These are phyloP conservation scores for Sphaeridia pumilis DNA, from an alignment of 2,888 invertebrate species.

Conservation along the genomic window DNA sequence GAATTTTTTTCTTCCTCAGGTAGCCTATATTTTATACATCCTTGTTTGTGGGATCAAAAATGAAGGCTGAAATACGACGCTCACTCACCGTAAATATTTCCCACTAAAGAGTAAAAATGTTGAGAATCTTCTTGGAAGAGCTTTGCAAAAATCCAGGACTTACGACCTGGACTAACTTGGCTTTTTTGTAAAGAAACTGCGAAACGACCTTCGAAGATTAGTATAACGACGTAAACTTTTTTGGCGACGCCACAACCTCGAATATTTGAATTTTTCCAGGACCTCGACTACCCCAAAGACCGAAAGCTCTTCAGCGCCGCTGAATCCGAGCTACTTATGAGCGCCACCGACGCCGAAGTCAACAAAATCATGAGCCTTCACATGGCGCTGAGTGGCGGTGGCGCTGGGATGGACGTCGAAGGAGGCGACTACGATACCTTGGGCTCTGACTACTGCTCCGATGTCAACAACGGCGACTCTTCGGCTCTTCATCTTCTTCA, in stretches of 20 bases:
- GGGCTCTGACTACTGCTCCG: slow-evolving; percentile 64
- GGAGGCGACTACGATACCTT: slow-evolving; percentile 51
- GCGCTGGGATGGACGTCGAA: too few species aligned
- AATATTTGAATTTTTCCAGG: slow-evolving; percentile 15
- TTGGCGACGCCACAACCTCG: too few species aligned
- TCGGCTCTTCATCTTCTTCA: slow-evolving; percentile 1
- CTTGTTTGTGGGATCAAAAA: too few species aligned
- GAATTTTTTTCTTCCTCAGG: too few species aligned
- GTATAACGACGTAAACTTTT: too few species aligned
- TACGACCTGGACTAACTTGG: background rate
- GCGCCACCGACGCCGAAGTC: slow-evolving; percentile 88
- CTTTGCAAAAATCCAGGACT: too few species aligned
- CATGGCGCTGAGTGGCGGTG: slow-evolving; percentile 88
- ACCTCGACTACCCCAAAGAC: slow-evolving; percentile 28
- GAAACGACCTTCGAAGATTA: too few species aligned
- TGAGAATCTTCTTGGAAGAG: too few species aligned
- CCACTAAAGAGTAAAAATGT: too few species aligned
- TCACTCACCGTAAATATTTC: too few species aligned
- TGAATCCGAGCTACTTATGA: slow-evolving; percentile 71
- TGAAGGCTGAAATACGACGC: too few species aligned
- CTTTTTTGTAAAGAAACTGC: background rate
- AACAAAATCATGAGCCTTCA: slow-evolving; percentile 84
- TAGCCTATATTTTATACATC: too few species aligned
- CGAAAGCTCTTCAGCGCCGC: slow-evolving; percentile 12
- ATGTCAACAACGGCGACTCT: slow-evolving; percentile 35